Base-by-base conservation (phyloP, 2,888 invertebrate genomes). In the Tiliacea citrago region DNA sequence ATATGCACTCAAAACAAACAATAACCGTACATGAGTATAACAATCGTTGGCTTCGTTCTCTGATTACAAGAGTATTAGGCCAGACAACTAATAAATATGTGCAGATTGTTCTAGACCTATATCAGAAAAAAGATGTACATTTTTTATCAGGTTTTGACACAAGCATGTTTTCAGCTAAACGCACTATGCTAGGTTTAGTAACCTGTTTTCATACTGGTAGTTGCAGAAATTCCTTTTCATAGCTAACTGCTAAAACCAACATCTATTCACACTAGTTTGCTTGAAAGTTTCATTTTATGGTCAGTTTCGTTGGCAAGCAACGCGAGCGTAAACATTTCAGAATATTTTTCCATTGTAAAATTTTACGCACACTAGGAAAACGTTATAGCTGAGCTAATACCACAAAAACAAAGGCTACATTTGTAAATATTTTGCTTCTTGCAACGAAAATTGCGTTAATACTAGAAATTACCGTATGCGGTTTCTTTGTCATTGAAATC, bases 1-100 rank as follows among this genome's bases (percentile, higher is more conserved):
- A 81, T 87, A 87, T 85, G 85, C 79, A 62, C 81, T 85, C 74
- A 73, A 84, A 85, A 74, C 85, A 86, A 86, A 86, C 80, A 88
- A 84, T 88, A 85, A 80, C 83, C 73, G 77, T 83, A 83, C 65
- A 66, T 58, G 84, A 83, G 75, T 80, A 74, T 77, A 85, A 85
- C 87, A 86, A 82, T 87, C 74, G 76, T 62, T 75, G 63, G 47
- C 73, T 71, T 82, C 72, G 69, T 77, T 79, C 68, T 79, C 58
- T 82, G 74, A 80, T 81, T 81, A 82, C 83, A 79, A 83, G 83
- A 81, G 82, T 71, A 81, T 63, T 70, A 55, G 51, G 45, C 58
- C 75, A 74, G 77, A 77, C 68, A 70, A 42, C 51, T 51, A 53
- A 63, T 57, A 47, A 68, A 68, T 60, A 47, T 29, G 12, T 58